Conservation (phyloP, 1,140 invertebrate genomes). For the Saccostrea glomerata region DNA sequence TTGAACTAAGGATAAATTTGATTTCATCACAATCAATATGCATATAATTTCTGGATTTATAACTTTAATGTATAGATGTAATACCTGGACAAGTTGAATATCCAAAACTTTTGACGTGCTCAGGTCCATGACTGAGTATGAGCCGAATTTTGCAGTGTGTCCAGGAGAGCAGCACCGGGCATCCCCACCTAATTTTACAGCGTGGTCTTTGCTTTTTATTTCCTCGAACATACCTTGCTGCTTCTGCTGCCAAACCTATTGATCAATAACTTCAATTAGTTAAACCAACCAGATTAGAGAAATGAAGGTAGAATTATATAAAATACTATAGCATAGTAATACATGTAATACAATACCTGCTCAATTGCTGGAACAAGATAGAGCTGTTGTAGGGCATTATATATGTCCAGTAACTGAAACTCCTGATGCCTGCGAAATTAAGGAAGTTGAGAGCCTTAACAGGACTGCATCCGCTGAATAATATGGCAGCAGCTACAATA, state of each 20-base stretch:
- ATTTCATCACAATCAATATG: background rate
- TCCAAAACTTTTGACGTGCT: slow-evolving; percentile 48
- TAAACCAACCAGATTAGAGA: too few relatives aligned
- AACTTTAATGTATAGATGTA: too few relatives aligned
- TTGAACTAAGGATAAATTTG: background rate
- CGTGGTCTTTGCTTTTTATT: background rate
- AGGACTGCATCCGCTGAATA: too few relatives aligned
- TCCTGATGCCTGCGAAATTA: too few relatives aligned
- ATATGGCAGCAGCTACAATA: too few relatives aligned
- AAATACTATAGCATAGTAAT: too few relatives aligned
- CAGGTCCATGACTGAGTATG: slow-evolving; percentile 58
- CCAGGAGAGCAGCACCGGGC: slow-evolving; percentile 53
- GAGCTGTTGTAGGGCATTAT: background rate
- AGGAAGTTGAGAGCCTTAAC: too few relatives aligned
- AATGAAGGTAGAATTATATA: too few relatives aligned
- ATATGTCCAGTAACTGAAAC: slow-evolving; percentile 32
- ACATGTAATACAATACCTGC: background rate
- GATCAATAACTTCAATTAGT: too few relatives aligned
- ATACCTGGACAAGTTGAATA: slow-evolving; percentile 57
- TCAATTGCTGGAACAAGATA: slow-evolving; percentile 42
- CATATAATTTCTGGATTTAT: background rate
- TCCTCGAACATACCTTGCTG: background rate
- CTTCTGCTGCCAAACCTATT: background rate
- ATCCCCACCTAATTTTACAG: slow-evolving; percentile 43
- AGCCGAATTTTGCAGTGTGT: slow-evolving; percentile 59